Percentiles rank a stretch among this genome's conserved stretches.
These are phyloP conservation scores for Zelostemma sp. DNA, from an alignment of 1,140 invertebrate species.

Conservation along the genomic window DNA sequence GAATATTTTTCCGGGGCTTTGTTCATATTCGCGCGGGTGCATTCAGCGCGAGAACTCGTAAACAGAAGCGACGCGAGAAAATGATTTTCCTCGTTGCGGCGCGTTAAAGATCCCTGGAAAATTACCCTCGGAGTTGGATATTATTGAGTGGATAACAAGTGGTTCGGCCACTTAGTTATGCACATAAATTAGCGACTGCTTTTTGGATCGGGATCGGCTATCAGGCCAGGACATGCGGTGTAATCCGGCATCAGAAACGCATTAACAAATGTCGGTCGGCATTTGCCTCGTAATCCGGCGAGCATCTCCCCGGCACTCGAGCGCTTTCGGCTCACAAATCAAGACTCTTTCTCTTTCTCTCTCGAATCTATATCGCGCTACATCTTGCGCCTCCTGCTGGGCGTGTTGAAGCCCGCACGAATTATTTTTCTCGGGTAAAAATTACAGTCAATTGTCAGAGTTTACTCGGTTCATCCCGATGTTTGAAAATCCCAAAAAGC, in stretches of 20 bases:
- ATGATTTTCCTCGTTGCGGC: too few relatives aligned
- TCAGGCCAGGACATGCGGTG: conserved; percentile 49
- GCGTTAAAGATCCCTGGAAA: conserved; percentile 1
- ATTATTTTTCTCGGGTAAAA: conserved; percentile 11
- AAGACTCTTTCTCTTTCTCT: conserved; percentile 49
- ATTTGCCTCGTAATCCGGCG: conserved; percentile 47
- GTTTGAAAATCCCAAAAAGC: too few relatives aligned
- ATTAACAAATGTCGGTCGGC: conserved; percentile 56
- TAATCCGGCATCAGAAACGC: conserved; percentile 59
- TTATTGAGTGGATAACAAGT: conserved; percentile 25
- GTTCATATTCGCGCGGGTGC: conserved; percentile 36
- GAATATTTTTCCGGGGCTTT: conserved; percentile 60
- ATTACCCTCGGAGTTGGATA: conserved; percentile 8
- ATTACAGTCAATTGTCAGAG: too few relatives aligned
- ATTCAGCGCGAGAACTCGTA: conserved; percentile 34
- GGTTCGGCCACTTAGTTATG: conserved; percentile 45
- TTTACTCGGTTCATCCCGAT: too few relatives aligned
- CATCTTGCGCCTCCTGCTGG: conserved; percentile 20
- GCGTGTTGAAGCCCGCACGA: conserved; percentile 14
- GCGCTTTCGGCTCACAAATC: conserved; percentile 54
- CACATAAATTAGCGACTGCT: conserved; percentile 55
- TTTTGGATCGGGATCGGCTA: conserved; percentile 48
- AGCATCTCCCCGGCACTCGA: conserved; percentile 36
- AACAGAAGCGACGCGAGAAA: conserved; percentile 31
- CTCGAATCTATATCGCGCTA: conserved; percentile 43